phyloP scores from a whole-genome alignment of 2,888 invertebrate species.

The Tachystola acroxantha region DNA sequence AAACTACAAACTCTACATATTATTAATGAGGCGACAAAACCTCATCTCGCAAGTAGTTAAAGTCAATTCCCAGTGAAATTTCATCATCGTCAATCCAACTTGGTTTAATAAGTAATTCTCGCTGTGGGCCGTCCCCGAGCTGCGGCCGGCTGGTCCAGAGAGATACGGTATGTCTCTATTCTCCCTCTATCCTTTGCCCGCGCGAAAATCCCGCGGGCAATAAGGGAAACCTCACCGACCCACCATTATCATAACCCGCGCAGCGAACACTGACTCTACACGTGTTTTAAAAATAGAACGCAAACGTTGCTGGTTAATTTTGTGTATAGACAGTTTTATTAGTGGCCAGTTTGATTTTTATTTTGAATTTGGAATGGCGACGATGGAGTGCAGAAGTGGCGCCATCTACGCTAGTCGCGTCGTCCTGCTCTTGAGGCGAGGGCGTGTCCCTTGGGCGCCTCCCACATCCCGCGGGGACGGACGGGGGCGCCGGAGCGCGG shows the following conservation, averaged over 20 bases:
- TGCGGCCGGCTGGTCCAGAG: slow-evolving; percentile 52
- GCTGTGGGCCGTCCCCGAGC: slow-evolving; percentile 65
- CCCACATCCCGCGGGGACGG: slow-evolving; percentile 75
- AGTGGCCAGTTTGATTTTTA: neutral
- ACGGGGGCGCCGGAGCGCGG: slow-evolving; percentile 74
- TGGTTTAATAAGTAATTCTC: slow-evolving; percentile 70
- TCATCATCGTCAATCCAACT: slow-evolving; percentile 75
- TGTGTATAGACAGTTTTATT: slow-evolving; percentile 1
- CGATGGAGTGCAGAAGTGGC: slow-evolving; percentile 43
- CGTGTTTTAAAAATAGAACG: slow-evolving; percentile 13
- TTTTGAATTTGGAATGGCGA: slow-evolving; percentile 19
- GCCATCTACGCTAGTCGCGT: slow-evolving; percentile 58
- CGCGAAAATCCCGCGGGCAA: slow-evolving; percentile 51
- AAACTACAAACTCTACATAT: slow-evolving; percentile 24
- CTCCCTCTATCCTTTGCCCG: slow-evolving; percentile 57
- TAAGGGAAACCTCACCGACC: slow-evolving; percentile 50
- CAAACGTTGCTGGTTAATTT: neutral
- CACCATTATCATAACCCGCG: slow-evolving; percentile 46
- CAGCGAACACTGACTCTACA: slow-evolving; percentile 29
- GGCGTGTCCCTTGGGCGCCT: slow-evolving; percentile 77
- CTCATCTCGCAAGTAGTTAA: slow-evolving; percentile 63
- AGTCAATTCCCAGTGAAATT: slow-evolving; percentile 76
- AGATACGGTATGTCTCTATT: slow-evolving; percentile 62
- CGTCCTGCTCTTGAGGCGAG: slow-evolving; percentile 75
- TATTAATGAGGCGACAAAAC: slow-evolving; percentile 54